A percentile compares a stretch with the other conserved stretches of the same genome.
phyloP scores from a whole-genome alignment of 2,888 invertebrate genomes.

The Apamea epomidion region DNA sequence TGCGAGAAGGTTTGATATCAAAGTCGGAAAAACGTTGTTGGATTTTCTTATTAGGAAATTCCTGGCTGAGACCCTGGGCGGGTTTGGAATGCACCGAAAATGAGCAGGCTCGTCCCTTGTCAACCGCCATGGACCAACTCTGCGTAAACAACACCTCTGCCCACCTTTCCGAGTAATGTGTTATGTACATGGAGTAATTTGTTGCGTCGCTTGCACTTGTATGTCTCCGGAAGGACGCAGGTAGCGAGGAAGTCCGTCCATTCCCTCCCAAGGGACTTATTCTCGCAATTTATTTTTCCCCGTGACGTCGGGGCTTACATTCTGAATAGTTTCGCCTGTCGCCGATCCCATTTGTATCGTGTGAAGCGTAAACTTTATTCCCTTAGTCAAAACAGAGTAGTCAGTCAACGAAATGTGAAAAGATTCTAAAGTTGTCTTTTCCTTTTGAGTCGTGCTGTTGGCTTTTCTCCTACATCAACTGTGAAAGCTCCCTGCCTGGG shows the following conservation, averaged over 20 bases:
- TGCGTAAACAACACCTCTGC: conserved; percentile 7
- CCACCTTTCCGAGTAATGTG: conserved; percentile 22
- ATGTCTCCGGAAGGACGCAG: conserved; percentile 29
- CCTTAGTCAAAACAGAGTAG: conserved; percentile 66
- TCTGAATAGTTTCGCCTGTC: conserved; percentile 72
- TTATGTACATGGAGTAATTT: conserved; percentile 41
- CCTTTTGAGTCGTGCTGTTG: conserved; percentile 41
- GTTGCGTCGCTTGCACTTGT: conserved; percentile 47
- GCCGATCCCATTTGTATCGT: conserved; percentile 70
- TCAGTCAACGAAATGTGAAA: conserved; percentile 65
- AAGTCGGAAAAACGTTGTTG: conserved; percentile 19
- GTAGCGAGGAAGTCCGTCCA: conserved; percentile 60
- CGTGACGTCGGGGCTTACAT: conserved; percentile 71
- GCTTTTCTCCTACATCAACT: conserved; percentile 43
- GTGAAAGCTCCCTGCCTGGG: conserved; percentile 34
- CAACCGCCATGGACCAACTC: conserved; percentile 30
- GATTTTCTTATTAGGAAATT: conserved; percentile 41
- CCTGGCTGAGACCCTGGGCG: background rate
- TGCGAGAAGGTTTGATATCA: conserved; percentile 1
- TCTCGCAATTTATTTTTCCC: conserved; percentile 75
- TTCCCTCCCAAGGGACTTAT: conserved; percentile 70
- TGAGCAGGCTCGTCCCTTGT: conserved; percentile 41
- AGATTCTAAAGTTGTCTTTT: conserved; percentile 51
- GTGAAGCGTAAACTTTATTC: conserved; percentile 67
- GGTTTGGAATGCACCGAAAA: conserved; percentile 45